These are phyloP conservation scores for Drosophila asahinai DNA, from an alignment of 1,140 invertebrate species.

Conservation along the genomic window DNA sequence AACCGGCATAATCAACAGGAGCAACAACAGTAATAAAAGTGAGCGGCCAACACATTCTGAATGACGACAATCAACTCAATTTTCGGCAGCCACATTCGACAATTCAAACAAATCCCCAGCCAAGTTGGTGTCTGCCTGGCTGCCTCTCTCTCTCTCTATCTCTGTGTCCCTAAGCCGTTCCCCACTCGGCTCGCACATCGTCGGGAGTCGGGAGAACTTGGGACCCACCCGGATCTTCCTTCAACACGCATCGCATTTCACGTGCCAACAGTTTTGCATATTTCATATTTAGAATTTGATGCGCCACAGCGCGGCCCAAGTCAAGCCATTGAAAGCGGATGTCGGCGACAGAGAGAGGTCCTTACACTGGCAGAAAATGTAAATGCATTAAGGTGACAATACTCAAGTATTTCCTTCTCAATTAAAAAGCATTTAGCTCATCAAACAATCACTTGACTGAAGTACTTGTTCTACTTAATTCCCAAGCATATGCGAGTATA, in stretches of 20 bases:
- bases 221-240: not conserved
- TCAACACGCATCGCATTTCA: slow-evolving; percentile 50
- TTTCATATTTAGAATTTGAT: slow-evolving; percentile 74
- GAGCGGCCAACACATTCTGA: slow-evolving; percentile 55
- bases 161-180: slow-evolving; percentile 20
- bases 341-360: slow-evolving; percentile 9
- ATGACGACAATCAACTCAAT: slow-evolving; percentile 79
- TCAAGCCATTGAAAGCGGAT: slow-evolving; percentile 34
- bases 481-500: too few relatives aligned
- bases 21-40: slow-evolving; percentile 41
- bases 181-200: slow-evolving; percentile 1
- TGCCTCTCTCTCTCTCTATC: too few relatives aligned
- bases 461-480: not conserved
- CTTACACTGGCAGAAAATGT: not conserved
- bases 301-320: slow-evolving; percentile 44
- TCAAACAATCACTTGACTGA: not conserved
- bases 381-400: too few relatives aligned
- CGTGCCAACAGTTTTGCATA: slow-evolving; percentile 67
- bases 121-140: not conserved
- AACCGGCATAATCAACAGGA: slow-evolving; percentile 31
- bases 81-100: slow-evolving; percentile 54
- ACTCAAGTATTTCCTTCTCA: too few relatives aligned
- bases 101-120: slow-evolving; percentile 50
- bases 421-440: not conserved
- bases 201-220: not conserved